Evolutionary conservation across 2,797 vertebrate genomes (phyloP).

Genomic region (Podargus strigoides): DNA sequence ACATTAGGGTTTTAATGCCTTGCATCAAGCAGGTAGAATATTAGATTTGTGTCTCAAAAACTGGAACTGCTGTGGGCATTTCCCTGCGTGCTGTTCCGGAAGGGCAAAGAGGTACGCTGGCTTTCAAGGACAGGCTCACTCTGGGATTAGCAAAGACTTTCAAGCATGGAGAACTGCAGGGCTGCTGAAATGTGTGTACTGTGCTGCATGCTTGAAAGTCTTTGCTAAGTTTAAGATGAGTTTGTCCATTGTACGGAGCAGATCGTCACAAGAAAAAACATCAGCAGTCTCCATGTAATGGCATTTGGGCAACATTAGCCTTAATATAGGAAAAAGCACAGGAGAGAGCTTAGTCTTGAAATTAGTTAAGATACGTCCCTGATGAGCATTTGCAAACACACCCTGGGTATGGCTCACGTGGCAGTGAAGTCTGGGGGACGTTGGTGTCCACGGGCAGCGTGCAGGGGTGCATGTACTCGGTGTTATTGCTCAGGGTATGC

Average conservation of each 20-base stretch:
- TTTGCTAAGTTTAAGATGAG: neutral
- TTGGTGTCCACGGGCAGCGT: neutral
- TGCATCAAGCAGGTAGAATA: neutral
- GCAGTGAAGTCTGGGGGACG: neutral
- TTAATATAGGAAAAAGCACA: neutral
- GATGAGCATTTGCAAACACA: neutral
- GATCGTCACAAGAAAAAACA: rapidly evolving
- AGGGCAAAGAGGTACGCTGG: neutral
- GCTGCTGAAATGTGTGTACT: neutral
- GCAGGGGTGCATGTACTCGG: rapidly evolving
- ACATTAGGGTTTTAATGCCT: neutral
- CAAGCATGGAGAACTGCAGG: neutral
- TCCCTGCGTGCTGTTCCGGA: neutral
- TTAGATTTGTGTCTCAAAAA: neutral
- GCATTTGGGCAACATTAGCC: neutral
- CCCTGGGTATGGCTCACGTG: rapidly evolving
- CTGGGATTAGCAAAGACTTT: neutral
- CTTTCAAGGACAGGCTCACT: neutral
- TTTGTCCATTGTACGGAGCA: neutral
- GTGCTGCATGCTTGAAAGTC: neutral
- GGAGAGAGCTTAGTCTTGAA: neutral
- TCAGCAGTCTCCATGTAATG: neutral
- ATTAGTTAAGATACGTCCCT: neutral
- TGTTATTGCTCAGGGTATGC: rapidly evolving
- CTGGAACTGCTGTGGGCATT: neutral